phyloP scores from a whole-genome alignment of 2,888 invertebrate species.

The Rotaria socialis region DNA sequence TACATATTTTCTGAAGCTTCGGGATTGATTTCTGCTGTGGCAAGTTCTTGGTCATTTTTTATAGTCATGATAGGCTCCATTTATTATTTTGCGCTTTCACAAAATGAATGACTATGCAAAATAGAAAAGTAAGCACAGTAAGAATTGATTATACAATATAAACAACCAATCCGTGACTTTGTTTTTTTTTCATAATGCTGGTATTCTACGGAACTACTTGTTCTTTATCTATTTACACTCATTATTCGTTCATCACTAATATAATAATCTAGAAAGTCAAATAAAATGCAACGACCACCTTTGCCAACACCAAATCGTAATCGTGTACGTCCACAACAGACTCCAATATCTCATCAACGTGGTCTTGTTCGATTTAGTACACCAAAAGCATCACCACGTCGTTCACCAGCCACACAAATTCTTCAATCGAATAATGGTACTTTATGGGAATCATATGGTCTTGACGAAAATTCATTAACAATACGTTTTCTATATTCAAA shows the following conservation, averaged over 20 bases:
- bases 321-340: neutral
- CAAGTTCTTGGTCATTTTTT: neutral
- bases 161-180: neutral
- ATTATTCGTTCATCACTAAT: neutral
- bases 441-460: neutral
- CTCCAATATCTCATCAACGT: slow-evolving; percentile 5
- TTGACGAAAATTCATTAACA: slow-evolving; percentile 18
- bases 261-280: neutral
- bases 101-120: neutral
- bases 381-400: slow-evolving; percentile 18
- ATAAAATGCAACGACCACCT: slow-evolving; percentile 12
- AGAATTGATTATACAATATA: neutral
- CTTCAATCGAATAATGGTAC: neutral
- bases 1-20: neutral
- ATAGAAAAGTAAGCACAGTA: neutral
- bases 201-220: neutral
- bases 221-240: neutral
- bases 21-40: neutral
- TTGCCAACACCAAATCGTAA: slow-evolving; percentile 16
- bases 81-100: neutral
- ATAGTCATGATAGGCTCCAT: neutral
- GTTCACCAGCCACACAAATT: neutral
- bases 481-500: slow-evolving; percentile 25
- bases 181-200: neutral
- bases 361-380: slow-evolving; percentile 19